phyloP scores from a whole-genome alignment of 2,113 vertebrate genomes.

The Ornithorhynchus anatinus region DNA sequence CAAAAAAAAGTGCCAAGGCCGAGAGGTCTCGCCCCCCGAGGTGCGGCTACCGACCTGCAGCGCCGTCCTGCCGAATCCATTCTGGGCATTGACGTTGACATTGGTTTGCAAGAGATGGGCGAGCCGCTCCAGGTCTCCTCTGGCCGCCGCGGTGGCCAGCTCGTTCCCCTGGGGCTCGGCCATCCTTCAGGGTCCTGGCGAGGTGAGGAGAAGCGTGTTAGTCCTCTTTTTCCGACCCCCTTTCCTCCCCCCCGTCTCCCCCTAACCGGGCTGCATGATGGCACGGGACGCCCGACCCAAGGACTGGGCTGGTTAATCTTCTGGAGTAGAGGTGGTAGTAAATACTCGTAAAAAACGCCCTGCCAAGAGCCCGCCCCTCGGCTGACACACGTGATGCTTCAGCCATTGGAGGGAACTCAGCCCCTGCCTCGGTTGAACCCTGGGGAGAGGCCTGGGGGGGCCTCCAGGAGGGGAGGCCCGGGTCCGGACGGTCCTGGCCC shows the following conservation, averaged over 20 bases:
- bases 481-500: no score
- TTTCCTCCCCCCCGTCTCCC: slow-evolving; percentile 45
- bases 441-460: slow-evolving; percentile 70
- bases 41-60: slow-evolving; percentile 97
- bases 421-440: slow-evolving; percentile 68
- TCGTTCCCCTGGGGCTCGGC: slow-evolving; percentile 80
- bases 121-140: slow-evolving; percentile 81
- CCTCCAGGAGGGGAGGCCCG: slow-evolving; percentile 56
- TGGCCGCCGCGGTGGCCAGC: slow-evolving; percentile 87
- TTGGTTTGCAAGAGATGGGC: slow-evolving; percentile 82
- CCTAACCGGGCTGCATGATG: slow-evolving; percentile 75
- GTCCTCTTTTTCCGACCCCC: slow-evolving; percentile 28
- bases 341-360: slow-evolving; percentile 83
- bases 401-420: slow-evolving; percentile 65
- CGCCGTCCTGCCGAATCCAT: slow-evolving; percentile 86
- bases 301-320: slow-evolving; percentile 80
- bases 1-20: slow-evolving; percentile 67
- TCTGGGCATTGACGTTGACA: slow-evolving; percentile 86
- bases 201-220: slow-evolving; percentile 75
- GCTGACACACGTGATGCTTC: slow-evolving; percentile 84
- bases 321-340: slow-evolving; percentile 83
- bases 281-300: slow-evolving; percentile 81
- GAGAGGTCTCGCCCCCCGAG: no score
- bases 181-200: slow-evolving; percentile 84
- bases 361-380: slow-evolving; percentile 84